phyloP scores from a whole-genome alignment of 2,888 invertebrate genomes.

The Torymus auratus region DNA sequence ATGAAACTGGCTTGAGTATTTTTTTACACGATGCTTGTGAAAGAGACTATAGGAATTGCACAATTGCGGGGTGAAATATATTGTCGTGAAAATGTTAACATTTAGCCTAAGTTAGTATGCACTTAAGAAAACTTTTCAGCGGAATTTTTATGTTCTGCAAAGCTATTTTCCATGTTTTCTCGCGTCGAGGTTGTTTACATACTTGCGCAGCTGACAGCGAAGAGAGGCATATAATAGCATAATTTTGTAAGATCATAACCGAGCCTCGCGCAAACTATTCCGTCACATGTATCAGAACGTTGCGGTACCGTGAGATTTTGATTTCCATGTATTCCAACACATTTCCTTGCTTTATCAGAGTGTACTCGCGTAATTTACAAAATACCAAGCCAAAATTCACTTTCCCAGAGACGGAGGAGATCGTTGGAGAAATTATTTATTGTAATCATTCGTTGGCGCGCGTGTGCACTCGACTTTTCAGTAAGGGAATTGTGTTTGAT shows the following conservation, averaged over 20 bases:
- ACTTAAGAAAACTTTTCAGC: not conserved
- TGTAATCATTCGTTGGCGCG: conserved; percentile 22
- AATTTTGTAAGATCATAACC: conserved; percentile 30
- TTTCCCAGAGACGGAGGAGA: conserved; percentile 19
- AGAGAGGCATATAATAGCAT: conserved; percentile 14
- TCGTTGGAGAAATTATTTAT: conserved; percentile 43
- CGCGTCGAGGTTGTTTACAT: conserved; percentile 21
- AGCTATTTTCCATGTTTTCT: conserved; percentile 8
- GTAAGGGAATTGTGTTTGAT: conserved; percentile 40
- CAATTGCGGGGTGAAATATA: conserved; percentile 1
- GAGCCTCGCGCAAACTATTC: not conserved
- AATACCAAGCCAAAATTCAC: conserved; percentile 28
- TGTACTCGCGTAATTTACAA: conserved; percentile 10
- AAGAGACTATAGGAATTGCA: conserved; percentile 13
- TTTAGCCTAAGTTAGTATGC: not conserved
- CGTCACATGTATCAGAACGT: not conserved
- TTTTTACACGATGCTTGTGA: not conserved
- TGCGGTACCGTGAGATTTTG: not conserved
- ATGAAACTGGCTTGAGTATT: not conserved
- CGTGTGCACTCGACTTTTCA: not conserved
- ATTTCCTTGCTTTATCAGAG: not conserved
- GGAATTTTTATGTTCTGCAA: not conserved
- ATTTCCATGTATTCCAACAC: not conserved
- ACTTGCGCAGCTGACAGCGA: not conserved
- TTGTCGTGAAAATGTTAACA: conserved; percentile 18